phyloP scores from a whole-genome alignment of 2,888 invertebrate genomes.

The Axea sp. region DNA sequence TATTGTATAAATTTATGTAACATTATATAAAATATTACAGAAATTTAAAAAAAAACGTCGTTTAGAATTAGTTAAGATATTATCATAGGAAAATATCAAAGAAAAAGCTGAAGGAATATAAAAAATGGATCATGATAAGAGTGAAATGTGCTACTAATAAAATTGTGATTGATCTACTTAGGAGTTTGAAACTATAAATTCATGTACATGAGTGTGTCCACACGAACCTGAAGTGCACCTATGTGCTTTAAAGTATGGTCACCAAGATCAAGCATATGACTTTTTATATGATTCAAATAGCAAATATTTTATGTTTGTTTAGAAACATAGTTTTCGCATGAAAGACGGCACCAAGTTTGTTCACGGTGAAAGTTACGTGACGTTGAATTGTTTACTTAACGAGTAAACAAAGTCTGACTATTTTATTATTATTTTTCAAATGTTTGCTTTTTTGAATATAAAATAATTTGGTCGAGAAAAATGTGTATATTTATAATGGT shows the following conservation, averaged over 20 bases:
- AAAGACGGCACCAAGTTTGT: too few species aligned
- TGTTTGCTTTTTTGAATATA: too few species aligned
- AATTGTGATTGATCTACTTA: conserved; percentile 68
- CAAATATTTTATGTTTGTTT: conserved; percentile 32
- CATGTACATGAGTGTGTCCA: conserved; percentile 18
- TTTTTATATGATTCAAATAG: conserved; percentile 60
- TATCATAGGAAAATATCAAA: conserved; percentile 25
- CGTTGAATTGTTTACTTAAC: too few species aligned
- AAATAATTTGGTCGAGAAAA: too few species aligned
- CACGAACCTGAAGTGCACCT: conserved; percentile 21
- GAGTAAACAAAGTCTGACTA: too few species aligned
- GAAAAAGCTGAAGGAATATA: conserved; percentile 28
- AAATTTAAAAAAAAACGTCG: conserved; percentile 32
- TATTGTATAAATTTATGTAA: too few species aligned
- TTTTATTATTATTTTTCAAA: too few species aligned
- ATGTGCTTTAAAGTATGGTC: too few species aligned
- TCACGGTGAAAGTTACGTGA: too few species aligned
- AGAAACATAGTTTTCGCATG: conserved; percentile 20
- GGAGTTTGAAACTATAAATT: conserved; percentile 59
- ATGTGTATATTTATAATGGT: too few species aligned
- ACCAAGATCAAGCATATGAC: conserved; percentile 59
- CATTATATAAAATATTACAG: too few species aligned
- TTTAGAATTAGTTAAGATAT: conserved; percentile 39
- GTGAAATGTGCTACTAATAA: conserved; percentile 52
- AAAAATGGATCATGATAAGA: conserved; percentile 54